Evolutionary conservation across 2,797 vertebrate genomes (phyloP), one percentile per base, ranked within the genome.

Genomic region (Amblyraja radiata): DNA sequence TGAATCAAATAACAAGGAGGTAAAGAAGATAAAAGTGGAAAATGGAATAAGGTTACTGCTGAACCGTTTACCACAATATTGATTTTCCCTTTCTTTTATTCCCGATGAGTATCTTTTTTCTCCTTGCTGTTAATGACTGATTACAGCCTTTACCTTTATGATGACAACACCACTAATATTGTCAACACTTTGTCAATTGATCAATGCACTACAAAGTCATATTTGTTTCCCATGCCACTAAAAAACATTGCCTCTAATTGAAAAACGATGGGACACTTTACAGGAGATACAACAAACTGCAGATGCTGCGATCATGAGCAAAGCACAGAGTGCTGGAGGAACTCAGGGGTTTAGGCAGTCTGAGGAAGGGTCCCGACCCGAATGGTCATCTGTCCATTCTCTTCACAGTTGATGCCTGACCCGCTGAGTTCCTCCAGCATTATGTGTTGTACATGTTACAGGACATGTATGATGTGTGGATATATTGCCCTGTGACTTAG

Each of bases 81-180:
- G 97, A 97, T 97, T 97, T 96, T 95, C 95, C 95, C 14, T 21
- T 91, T 91, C 23, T 10, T 65, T 91, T 91, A 91, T 46, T 91
- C 90, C 73, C 61, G 21, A 18, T 90, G 86, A 71, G 63, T 9
- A 18, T 90, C 32, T 90, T 86, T 86, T 86, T 95, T 95, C 95
- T 96, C 95, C 86, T 39, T 71, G 63, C 68, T 71, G 68, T 94
- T 95, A 96, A 95, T 96, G 96, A 96, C 94, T 96, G 96, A 96
- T 95, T 96, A 96, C 96, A 95, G 93, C 93, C 95, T 94, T 95
- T 95, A 95, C 94, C 95, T 95, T 96, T 96, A 96, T 96, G 96
- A 96, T 96, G 96, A 96, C 95, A 96, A 95, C 96, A 95, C 95
- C 95, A 95, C 96, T 96, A 95, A 95, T 94, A 90, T 95, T 94